phyloP scores from a whole-genome alignment of 2,113 vertebrate species.

The Corythornis madagascariensis region DNA sequence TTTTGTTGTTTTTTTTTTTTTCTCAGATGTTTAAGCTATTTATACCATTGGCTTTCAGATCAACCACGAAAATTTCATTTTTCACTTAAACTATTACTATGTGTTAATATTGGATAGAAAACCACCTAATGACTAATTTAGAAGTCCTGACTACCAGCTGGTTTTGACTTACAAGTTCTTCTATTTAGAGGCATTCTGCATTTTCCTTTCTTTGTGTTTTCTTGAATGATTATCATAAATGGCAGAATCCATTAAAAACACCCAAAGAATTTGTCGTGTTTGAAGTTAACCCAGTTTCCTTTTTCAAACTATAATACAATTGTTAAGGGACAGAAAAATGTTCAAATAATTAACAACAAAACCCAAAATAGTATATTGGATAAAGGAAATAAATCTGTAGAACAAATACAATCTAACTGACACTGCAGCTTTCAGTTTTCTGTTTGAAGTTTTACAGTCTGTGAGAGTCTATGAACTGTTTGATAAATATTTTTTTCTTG shows the following conservation, averaged over 20 bases:
- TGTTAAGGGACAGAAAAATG: neutral
- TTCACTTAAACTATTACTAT: neutral
- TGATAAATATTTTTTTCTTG: neutral
- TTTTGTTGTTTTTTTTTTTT: too few relatives aligned
- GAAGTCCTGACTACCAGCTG: neutral
- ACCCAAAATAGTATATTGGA: neutral
- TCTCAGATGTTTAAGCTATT: conserved; percentile 21
- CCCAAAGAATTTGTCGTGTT: neutral
- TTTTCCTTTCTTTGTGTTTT: neutral
- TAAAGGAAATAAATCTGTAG: neutral
- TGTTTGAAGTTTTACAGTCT: neutral
- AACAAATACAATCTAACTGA: neutral
- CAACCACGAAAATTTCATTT: neutral
- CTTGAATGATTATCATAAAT: neutral
- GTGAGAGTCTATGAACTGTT: neutral
- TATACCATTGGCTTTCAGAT: neutral
- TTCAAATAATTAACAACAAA: neutral
- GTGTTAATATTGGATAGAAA: neutral
- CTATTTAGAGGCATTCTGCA: neutral
- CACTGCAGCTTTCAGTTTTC: neutral
- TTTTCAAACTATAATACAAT: neutral
- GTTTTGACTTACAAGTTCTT: neutral
- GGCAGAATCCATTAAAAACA: neutral
- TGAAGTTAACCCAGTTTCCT: neutral
- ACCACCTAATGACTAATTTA: neutral